phyloP scores from a whole-genome alignment of 1,140 invertebrate species.

The Solen grandis region DNA sequence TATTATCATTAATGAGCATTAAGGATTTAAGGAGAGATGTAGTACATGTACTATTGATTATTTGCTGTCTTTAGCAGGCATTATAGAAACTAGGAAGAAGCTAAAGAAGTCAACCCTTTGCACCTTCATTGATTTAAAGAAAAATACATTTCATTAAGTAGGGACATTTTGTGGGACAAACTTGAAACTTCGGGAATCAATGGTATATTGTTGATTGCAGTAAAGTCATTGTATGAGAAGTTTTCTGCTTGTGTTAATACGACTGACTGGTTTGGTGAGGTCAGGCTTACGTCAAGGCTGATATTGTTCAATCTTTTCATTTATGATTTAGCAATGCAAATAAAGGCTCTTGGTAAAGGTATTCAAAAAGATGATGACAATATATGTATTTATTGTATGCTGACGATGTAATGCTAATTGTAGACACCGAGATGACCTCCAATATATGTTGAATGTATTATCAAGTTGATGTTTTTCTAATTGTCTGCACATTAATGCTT shows the following conservation, averaged over 20 bases:
- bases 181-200: constrained; percentile 22
- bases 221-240: constrained; percentile 32
- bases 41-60: constrained; percentile 32
- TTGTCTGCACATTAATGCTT: constrained; percentile 33
- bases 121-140: constrained; percentile 46
- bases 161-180: constrained; percentile 25
- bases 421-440: constrained; percentile 44
- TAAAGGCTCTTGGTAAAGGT: constrained; percentile 45
- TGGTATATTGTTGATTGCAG: constrained; percentile 19
- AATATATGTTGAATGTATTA: constrained; percentile 44
- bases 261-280: constrained; percentile 32
- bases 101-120: constrained; percentile 15
- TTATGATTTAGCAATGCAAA: constrained; percentile 43
- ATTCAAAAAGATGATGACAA: constrained; percentile 46
- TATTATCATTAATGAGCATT: constrained; percentile 27
- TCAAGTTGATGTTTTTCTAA: constrained; percentile 37
- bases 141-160: constrained; percentile 25
- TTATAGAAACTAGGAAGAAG: too few species aligned
- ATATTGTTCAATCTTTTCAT: too few species aligned
- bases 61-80: constrained; percentile 26
- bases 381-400: constrained; percentile 48
- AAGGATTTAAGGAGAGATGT: constrained; percentile 35
- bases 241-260: too few species aligned
- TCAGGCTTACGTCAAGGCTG: constrained; percentile 16
- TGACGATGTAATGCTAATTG: constrained; percentile 49